Base-by-base conservation (phyloP, 2,888 invertebrate species). In the Ryuthela nishihirai region DNA sequence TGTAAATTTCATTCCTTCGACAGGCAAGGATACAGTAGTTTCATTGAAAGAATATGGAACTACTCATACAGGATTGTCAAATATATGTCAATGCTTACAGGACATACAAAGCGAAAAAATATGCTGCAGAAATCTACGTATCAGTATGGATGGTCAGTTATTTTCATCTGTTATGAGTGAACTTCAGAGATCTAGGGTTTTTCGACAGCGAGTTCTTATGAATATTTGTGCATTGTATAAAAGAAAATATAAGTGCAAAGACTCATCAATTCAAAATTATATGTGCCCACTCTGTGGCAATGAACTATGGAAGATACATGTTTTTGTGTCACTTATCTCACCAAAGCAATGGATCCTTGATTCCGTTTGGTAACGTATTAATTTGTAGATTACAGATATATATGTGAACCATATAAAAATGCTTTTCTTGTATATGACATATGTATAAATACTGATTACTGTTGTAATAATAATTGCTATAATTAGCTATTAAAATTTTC, bases 331-430 rank as follows among this genome's bases (percentile, higher is more conserved):
- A 7, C 32, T 58, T n/a, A 12, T 15, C 2, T 10, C 18, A 23
- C 35, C 56, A 12, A 45, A 25, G 15, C 36, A 46, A 32, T 46
- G 46, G 10, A 32, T 58, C 18, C 2, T 58, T 26, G 56, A 58
- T 42, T 38, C 36, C 29, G 41, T 24, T 32, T 58, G 56, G 56
- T 58, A 45, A 40, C n/a, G n/a, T n/a, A n/a, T n/a, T n/a, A n/a
- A n/a, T n/a, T n/a, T n/a, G n/a, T n/a, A n/a, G n/a, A n/a, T n/a
- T n/a, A n/a, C n/a, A n/a, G n/a, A n/a, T n/a, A n/a, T n/a, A n/a
- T n/a, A n/a, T n/a, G n/a, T n/a, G n/a, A n/a, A n/a, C n/a, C n/a
- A n/a, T n/a, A n/a, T n/a, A n/a, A n/a, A n/a, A n/a, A n/a, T n/a
- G n/a, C n/a, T n/a, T n/a, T n/a, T n/a, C n/a, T n/a, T n/a, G n/a